Percentiles rank a stretch among this genome's conserved stretches.
Conservation (phyloP, 1,140 invertebrate genomes). For the Pectinophora gossypiella region DNA sequence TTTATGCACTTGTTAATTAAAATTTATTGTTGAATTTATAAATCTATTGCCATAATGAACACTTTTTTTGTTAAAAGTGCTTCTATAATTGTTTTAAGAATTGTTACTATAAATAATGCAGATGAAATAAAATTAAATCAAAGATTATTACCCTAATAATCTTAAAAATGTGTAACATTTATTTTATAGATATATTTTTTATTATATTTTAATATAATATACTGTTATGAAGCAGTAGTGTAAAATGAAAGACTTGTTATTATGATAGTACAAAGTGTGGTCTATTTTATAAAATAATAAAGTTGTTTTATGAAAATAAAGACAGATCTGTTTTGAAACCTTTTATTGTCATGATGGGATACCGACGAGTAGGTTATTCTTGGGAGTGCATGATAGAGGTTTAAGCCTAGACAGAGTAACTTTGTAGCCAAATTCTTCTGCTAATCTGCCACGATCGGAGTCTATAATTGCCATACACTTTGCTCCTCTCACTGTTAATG, state of each 20-base stretch:
- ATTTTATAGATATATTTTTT: too few species aligned
- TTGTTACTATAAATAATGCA: too few species aligned
- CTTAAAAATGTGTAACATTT: too few species aligned
- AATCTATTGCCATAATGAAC: background rate
- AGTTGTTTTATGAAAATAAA: too few species aligned
- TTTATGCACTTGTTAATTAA: conserved; percentile 68
- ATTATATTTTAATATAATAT: too few species aligned
- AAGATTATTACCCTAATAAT: too few species aligned
- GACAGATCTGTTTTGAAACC: conserved; percentile 3
- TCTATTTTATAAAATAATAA: too few species aligned
- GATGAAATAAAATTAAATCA: too few species aligned
- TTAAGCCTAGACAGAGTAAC: conserved; percentile 85
- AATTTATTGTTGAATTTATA: background rate
- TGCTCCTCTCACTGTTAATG: conserved; percentile 63
- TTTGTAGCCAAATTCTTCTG: conserved; percentile 84
- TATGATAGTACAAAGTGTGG: too few species aligned
- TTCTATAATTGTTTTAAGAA: background rate
- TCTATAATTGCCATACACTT: conserved; percentile 93
- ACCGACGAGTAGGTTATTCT: conserved; percentile 95
- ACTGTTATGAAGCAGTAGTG: too few species aligned
- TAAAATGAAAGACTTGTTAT: conserved; percentile 9
- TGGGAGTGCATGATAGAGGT: conserved; percentile 90
- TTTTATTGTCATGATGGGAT: conserved; percentile 52
- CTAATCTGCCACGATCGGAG: conserved; percentile 86
- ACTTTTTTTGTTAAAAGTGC: background rate